Conservation (phyloP, 2,113 vertebrate genomes). For the Cyprinodon variegatus region DNA sequence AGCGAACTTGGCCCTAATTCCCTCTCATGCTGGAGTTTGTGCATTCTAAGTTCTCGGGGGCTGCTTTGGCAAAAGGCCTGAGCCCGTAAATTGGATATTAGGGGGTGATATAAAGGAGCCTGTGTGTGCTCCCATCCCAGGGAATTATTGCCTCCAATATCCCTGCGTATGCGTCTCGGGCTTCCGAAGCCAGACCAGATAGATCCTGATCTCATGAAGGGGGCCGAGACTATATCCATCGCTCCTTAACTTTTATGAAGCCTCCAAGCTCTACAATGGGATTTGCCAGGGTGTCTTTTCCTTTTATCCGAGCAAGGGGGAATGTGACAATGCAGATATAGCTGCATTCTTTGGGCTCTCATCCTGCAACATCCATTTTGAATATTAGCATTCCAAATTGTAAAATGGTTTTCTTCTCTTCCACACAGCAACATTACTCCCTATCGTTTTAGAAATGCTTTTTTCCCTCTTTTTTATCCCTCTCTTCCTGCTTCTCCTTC, state of each 20-base stretch:
- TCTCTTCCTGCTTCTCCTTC: slow-evolving; percentile 25
- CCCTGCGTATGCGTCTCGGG: slow-evolving; percentile 73
- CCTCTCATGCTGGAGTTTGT: slow-evolving; percentile 77
- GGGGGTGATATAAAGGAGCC: slow-evolving; percentile 79
- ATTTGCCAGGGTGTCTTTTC: slow-evolving; percentile 81
- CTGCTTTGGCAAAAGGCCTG: slow-evolving; percentile 77
- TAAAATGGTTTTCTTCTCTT: slow-evolving; percentile 76
- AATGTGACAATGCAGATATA: slow-evolving; percentile 78
- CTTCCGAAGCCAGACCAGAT: slow-evolving; percentile 72
- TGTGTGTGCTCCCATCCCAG: slow-evolving; percentile 78
- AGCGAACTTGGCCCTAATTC: slow-evolving; percentile 80
- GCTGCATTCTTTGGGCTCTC: slow-evolving; percentile 69
- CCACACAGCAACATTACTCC: slow-evolving; percentile 52
- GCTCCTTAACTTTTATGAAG: slow-evolving; percentile 82
- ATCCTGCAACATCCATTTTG: slow-evolving; percentile 74
- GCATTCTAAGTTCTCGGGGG: slow-evolving; percentile 78
- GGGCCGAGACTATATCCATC: slow-evolving; percentile 77
- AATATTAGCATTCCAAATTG: slow-evolving; percentile 80
- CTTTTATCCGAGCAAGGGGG: slow-evolving; percentile 66
- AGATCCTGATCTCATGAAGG: slow-evolving; percentile 81
- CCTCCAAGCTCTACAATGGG: slow-evolving; percentile 81
- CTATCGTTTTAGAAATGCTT: slow-evolving; percentile 48
- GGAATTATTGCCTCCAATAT: slow-evolving; percentile 83
- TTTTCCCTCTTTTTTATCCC: slow-evolving; percentile 23
- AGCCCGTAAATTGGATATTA: slow-evolving; percentile 85